These are phyloP conservation scores for Dermatophagoides farinae DNA, from an alignment of 1,140 invertebrate genomes.

Conservation along the genomic window DNA sequence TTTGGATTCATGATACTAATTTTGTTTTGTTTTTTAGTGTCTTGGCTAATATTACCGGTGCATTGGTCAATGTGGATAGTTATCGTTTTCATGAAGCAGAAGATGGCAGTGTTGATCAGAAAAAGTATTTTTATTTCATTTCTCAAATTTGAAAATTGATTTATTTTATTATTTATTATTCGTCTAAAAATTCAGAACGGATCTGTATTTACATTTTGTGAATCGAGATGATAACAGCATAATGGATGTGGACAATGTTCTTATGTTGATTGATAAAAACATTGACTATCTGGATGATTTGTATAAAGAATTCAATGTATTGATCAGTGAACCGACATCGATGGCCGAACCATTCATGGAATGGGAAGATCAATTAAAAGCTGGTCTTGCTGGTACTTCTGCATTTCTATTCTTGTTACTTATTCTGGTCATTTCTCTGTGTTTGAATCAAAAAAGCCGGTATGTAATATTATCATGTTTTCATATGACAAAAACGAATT, in stretches of 20 bases:
- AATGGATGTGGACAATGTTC: slow-evolving; percentile 36
- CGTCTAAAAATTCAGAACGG: slow-evolving; percentile 41
- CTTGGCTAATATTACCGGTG: slow-evolving; percentile 59
- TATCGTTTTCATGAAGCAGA: slow-evolving; percentile 76
- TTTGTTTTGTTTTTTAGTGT: slow-evolving; percentile 30
- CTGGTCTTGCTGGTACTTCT: slow-evolving; percentile 57
- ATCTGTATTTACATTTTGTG: slow-evolving; percentile 78
- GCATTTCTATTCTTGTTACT: slow-evolving; percentile 53
- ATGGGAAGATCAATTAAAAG: slow-evolving; percentile 27
- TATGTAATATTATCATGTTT: slow-evolving; percentile 17
- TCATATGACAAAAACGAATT: slow-evolving; percentile 15
- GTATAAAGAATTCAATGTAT: slow-evolving; percentile 50
- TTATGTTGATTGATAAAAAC: slow-evolving; percentile 58
- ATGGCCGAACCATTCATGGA: slow-evolving; percentile 6
- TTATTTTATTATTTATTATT: neutral
- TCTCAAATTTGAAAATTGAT: neutral
- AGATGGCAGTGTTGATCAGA: slow-evolving; percentile 76
- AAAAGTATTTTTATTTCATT: slow-evolving; percentile 33
- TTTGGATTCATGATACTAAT: neutral
- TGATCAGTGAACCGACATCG: slow-evolving; percentile 23
- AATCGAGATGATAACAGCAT: slow-evolving; percentile 72
- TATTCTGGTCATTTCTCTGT: slow-evolving; percentile 51
- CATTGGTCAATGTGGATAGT: slow-evolving; percentile 80
- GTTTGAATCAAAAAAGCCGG: slow-evolving; percentile 54
- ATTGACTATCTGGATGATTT: slow-evolving; percentile 65